phyloP scores from a whole-genome alignment of 2,888 invertebrate species.

The Melanotus villosus region DNA sequence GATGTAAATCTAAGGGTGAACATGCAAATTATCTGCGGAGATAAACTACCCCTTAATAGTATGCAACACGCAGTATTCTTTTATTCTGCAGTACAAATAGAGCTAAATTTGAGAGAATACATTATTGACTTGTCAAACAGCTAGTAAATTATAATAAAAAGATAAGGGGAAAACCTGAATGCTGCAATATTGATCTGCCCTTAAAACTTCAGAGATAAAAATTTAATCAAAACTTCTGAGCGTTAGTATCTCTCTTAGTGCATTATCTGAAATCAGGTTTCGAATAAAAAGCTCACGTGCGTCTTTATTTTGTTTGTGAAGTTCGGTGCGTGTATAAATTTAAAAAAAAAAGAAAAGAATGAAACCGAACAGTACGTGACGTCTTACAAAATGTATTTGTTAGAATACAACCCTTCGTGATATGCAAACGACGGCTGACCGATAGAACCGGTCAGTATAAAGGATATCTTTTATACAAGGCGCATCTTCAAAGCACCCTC shows the following conservation, averaged over 20 bases:
- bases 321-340: no score
- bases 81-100: not conserved
- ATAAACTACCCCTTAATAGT: not conserved
- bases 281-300: conserved; percentile 6
- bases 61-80: not conserved
- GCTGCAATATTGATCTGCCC: not conserved
- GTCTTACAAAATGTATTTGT: conserved; percentile 21
- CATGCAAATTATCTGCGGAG: not conserved
- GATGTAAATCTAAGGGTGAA: not conserved
- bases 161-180: not conserved
- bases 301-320: conserved; percentile 27
- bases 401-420: conserved; percentile 42
- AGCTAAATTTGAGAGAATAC: not conserved
- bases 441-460: conserved; percentile 60
- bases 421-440: conserved; percentile 53
- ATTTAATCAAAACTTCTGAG: no score
- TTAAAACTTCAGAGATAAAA: no score
- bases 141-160: no score
- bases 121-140: not conserved
- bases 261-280: conserved; percentile 11
- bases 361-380: conserved; percentile 20
- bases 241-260: no score
- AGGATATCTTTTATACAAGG: conserved; percentile 48
- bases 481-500: conserved; percentile 57
- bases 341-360: no score